Evolutionary conservation across 2,888 invertebrate species (phyloP).

Genomic region (Ypsolopha sequella): DNA sequence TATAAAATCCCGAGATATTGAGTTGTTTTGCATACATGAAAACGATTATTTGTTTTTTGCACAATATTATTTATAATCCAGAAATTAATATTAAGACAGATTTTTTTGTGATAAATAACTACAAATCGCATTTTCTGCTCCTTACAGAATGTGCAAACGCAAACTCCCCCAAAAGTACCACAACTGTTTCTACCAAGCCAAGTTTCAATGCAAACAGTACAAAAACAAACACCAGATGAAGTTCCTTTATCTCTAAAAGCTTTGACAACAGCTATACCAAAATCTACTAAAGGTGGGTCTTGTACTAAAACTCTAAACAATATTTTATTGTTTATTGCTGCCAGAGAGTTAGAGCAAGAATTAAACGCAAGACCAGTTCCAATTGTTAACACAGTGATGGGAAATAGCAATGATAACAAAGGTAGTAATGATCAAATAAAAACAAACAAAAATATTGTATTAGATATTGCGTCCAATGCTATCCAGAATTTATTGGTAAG

Average conservation of each 20-base stretch:
- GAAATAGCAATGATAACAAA: neutral
- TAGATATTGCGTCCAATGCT: neutral
- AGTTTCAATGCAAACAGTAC: neutral
- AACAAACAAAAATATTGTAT: neutral
- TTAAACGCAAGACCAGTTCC: too few species aligned
- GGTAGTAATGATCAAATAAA: neutral
- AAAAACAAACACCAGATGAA: neutral
- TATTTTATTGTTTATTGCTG: neutral
- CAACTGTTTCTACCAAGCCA: neutral
- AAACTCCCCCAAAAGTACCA: neutral
- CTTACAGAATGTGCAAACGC: neutral
- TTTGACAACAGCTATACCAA: neutral
- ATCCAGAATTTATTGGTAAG: neutral
- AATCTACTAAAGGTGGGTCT: neutral
- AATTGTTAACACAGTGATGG: too few species aligned
- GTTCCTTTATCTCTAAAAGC: neutral
- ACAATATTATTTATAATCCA: too few species aligned
- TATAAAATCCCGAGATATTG: too few species aligned
- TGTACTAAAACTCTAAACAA: neutral
- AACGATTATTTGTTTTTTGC: too few species aligned
- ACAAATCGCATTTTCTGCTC: neutral
- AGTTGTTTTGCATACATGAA: too few species aligned
- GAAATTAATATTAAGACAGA: too few species aligned
- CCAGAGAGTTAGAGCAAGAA: neutral
- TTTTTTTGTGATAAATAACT: neutral